These are phyloP conservation scores for Uromys caudimaculatus DNA, from an alignment of 2,797 vertebrate genomes.

Conservation along the genomic window DNA sequence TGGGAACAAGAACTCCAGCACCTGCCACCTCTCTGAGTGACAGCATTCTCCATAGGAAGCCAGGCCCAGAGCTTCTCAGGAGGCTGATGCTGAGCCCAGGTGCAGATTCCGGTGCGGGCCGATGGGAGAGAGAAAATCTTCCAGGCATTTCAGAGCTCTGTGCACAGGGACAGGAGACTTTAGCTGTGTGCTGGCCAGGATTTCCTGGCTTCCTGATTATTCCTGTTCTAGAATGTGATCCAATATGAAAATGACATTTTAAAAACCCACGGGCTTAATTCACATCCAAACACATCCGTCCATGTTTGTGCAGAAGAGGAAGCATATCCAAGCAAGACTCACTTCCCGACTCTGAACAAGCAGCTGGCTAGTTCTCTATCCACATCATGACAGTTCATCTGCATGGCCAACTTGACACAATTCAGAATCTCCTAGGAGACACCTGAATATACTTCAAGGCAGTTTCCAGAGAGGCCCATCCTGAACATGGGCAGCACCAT, in stretches of 20 bases:
- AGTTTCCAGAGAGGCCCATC: background rate
- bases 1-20: background rate
- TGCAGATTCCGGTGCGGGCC: background rate
- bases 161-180: conserved; percentile 41
- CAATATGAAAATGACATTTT: conserved; percentile 77
- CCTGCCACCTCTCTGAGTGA: no score
- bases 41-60: background rate
- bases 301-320: background rate
- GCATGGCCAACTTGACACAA: background rate
- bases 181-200: conserved; percentile 58
- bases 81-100: background rate
- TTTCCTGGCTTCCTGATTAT: conserved; percentile 68
- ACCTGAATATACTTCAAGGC: background rate
- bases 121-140: background rate
- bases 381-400: background rate
- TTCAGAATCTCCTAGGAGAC: background rate
- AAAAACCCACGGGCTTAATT: conserved; percentile 51
- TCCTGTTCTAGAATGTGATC: conserved; percentile 72
- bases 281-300: conserved; percentile 57
- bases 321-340: background rate
- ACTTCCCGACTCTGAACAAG: background rate
- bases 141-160: background rate
- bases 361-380: background rate
- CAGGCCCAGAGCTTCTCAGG: background rate
- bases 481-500: background rate